Conservation (phyloP, 2,797 vertebrate genomes). For the Halcyon leucocephala region DNA sequence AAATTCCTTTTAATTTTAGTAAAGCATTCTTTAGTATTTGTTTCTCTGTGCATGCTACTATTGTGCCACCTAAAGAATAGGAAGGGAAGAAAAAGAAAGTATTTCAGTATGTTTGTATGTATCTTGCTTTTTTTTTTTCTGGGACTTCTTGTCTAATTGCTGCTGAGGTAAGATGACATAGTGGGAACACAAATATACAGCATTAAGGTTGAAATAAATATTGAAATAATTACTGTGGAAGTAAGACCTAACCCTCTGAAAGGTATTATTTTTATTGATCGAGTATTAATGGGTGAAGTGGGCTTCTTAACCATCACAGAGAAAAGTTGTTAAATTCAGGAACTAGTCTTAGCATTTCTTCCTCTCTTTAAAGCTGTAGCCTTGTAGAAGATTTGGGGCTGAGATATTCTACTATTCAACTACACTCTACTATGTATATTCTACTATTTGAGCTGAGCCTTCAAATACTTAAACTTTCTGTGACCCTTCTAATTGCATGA, state of each 20-base stretch:
- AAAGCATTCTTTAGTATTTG: not conserved
- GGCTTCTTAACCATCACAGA: not conserved
- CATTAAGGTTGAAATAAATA: not conserved
- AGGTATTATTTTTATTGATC: not conserved
- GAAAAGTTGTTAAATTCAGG: not conserved
- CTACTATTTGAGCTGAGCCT: not conserved
- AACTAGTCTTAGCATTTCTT: not conserved
- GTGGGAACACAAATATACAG: not conserved
- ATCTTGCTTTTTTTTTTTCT: not conserved
- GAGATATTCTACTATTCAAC: not conserved
- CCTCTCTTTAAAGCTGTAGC: not conserved
- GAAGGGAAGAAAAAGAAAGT: not conserved
- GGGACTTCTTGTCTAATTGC: not conserved
- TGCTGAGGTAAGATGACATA: not conserved
- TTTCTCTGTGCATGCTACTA: not conserved
- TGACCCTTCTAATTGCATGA: slow-evolving; percentile 24
- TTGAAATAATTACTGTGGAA: not conserved
- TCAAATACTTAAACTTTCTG: slow-evolving; percentile 12
- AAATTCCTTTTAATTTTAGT: not conserved
- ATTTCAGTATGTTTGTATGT: not conserved
- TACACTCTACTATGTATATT: not conserved
- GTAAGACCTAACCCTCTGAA: not conserved
- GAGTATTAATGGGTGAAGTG: not conserved
- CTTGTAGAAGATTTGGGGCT: not conserved
- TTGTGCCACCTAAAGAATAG: not conserved